Percentiles rank a stretch among this genome's conserved stretches.
Conservation (phyloP, 2,113 vertebrate genomes). For the Nibea coibor region DNA sequence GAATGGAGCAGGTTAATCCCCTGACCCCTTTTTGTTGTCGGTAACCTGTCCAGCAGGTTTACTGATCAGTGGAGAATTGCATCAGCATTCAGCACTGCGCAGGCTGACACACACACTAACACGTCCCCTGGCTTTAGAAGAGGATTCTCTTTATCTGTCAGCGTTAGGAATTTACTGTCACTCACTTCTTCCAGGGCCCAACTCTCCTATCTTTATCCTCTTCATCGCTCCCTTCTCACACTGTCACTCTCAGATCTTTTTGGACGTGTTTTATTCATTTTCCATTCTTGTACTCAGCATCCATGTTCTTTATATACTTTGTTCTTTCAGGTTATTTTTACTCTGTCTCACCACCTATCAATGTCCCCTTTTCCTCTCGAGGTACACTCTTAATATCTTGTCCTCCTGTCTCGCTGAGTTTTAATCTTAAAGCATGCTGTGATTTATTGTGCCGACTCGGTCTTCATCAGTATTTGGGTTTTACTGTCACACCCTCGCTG, state of each 20-base stretch:
- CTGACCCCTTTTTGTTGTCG: constrained; percentile 39
- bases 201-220: constrained; percentile 47
- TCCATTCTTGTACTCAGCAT: constrained; percentile 25
- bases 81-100: constrained; percentile 34
- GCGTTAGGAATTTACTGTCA: constrained; percentile 65
- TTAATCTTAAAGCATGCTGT: constrained; percentile 21
- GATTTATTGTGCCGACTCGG: constrained; percentile 34
- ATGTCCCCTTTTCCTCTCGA: constrained; percentile 21
- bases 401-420: constrained; percentile 22
- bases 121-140: constrained; percentile 34
- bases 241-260: constrained; percentile 51
- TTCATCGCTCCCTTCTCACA: constrained; percentile 44
- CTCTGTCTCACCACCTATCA: constrained; percentile 17
- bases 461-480: constrained; percentile 37
- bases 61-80: constrained; percentile 17
- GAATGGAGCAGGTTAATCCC: constrained; percentile 46
- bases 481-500: constrained; percentile 42
- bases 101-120: constrained; percentile 31
- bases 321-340: constrained; percentile 49
- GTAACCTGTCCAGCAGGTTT: constrained; percentile 40
- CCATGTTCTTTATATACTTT: constrained; percentile 39
- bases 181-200: constrained; percentile 50
- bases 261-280: constrained; percentile 53
- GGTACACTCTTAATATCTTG: constrained; percentile 24
- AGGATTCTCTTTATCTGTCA: constrained; percentile 59